phyloP scores from a whole-genome alignment of 2,113 vertebrate species.

The Fulica atra region DNA sequence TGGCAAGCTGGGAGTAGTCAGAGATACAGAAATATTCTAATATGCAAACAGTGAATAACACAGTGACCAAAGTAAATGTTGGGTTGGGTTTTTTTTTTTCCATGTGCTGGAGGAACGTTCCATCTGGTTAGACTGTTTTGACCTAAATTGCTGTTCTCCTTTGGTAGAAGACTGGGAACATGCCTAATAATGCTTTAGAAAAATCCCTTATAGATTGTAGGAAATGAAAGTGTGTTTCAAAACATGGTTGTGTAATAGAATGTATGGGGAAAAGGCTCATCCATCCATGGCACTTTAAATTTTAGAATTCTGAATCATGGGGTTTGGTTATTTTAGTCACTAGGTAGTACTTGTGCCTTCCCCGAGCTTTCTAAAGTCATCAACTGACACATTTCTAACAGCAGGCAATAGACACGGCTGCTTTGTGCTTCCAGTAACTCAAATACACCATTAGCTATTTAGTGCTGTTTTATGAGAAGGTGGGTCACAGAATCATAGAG shows the following conservation, averaged over 20 bases:
- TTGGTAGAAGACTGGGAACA: not conserved
- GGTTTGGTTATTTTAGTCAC: not conserved
- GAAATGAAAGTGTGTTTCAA: conserved; percentile 22
- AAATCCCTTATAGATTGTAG: not conserved
- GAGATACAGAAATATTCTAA: not conserved
- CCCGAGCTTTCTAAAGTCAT: not conserved
- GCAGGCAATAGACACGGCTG: not conserved
- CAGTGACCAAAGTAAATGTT: not conserved
- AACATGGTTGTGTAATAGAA: not conserved
- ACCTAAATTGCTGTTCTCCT: not conserved
- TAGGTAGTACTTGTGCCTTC: not conserved
- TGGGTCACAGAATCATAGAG: not conserved
- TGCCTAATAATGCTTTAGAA: not conserved
- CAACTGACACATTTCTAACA: not conserved
- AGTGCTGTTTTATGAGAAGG: not conserved
- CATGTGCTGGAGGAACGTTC: not conserved
- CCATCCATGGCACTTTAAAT: not conserved
- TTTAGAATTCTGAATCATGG: not conserved
- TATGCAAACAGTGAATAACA: not conserved
- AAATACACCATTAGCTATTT: not conserved
- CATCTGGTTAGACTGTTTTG: not conserved
- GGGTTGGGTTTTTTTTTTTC: not conserved
- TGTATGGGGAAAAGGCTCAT: not conserved
- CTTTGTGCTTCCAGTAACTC: not conserved
- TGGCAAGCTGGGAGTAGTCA: conserved; percentile 36